phyloP scores from a whole-genome alignment of 2,888 invertebrate species.

The Julus scandinavius region DNA sequence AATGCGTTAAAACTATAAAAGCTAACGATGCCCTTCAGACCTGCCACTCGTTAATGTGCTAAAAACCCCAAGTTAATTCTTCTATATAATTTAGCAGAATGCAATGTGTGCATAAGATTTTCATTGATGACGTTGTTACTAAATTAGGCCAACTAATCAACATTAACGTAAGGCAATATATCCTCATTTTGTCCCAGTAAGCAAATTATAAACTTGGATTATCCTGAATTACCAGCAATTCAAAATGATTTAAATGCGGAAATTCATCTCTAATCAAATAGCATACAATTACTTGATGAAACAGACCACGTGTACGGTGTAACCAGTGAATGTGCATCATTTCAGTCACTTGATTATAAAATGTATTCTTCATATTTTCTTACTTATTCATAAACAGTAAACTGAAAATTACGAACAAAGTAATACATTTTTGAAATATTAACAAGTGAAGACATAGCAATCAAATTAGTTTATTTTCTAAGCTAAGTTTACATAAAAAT shows the following conservation, averaged over 20 bases:
- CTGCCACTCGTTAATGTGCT: constrained; percentile 16
- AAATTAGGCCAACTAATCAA: constrained; percentile 10
- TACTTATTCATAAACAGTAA: too few relatives aligned
- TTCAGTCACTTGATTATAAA: too few relatives aligned
- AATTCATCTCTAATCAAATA: neutral
- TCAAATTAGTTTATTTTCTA: neutral
- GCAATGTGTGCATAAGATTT: neutral
- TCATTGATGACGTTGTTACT: neutral
- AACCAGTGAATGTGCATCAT: too few relatives aligned
- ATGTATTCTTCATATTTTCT: too few relatives aligned
- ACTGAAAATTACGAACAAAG: too few relatives aligned
- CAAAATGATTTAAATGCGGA: neutral
- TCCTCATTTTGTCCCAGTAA: neutral
- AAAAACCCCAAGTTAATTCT: constrained; percentile 8
- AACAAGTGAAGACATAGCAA: too few relatives aligned
- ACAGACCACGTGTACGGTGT: too few relatives aligned
- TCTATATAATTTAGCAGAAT: neutral
- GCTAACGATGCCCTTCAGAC: constrained; percentile 17
- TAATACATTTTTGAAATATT: too few relatives aligned
- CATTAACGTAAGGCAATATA: neutral
- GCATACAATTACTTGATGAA: neutral
- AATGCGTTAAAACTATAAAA: constrained; percentile 15
- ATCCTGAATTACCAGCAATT: neutral
- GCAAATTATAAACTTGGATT: constrained; percentile 15
- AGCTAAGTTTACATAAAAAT: too few relatives aligned